These are phyloP conservation scores for Pomatostomus ruficeps DNA, from an alignment of 2,113 vertebrate species.

Conservation along the genomic window DNA sequence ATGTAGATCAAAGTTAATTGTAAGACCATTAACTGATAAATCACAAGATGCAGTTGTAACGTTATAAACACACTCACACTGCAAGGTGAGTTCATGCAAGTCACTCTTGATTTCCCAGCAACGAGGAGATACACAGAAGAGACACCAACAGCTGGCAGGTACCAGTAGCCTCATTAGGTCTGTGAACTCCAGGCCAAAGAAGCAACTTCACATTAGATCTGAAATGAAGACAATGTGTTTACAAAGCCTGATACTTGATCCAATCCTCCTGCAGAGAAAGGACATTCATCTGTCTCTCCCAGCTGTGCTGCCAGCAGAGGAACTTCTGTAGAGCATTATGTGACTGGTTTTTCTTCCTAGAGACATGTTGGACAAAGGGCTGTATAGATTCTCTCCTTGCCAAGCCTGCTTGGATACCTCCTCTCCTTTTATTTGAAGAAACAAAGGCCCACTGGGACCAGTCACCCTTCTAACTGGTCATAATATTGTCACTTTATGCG, in stretches of 20 bases:
- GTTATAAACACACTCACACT: background rate
- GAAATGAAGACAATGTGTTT: background rate
- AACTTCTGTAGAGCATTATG: background rate
- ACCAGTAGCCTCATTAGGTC: background rate
- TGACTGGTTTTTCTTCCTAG: background rate
- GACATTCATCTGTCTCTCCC: background rate
- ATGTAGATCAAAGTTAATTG: background rate
- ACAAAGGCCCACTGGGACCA: background rate
- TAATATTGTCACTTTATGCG: background rate
- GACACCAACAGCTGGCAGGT: background rate
- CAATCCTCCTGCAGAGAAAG: background rate
- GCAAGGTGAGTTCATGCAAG: background rate
- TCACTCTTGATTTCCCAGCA: background rate
- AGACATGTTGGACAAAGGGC: accelerated
- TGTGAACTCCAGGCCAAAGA: background rate
- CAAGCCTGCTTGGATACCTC: background rate
- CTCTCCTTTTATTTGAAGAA: background rate
- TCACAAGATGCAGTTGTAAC: background rate
- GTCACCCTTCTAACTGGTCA: background rate
- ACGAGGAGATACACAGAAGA: background rate
- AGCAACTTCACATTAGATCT: background rate
- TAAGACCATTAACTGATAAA: background rate
- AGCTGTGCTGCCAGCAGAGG: background rate
- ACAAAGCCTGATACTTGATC: background rate
- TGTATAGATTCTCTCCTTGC: background rate